Percentiles rank a stretch among this genome's conserved stretches.
Evolutionary conservation across 2,888 invertebrate species (phyloP).

Genomic region (Diarsia brunnea): DNA sequence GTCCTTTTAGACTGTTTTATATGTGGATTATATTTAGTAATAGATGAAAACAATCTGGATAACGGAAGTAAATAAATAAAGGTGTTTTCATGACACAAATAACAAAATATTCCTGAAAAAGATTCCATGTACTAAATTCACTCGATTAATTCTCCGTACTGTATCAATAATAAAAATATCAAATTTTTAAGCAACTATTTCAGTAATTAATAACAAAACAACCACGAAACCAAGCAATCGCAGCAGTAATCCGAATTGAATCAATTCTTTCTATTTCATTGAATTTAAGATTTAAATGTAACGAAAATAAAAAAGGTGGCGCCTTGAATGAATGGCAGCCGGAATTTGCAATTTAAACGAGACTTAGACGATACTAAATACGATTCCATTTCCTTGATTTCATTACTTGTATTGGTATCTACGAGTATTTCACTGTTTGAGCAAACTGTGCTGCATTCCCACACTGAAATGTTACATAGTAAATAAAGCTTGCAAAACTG

Average conservation of each 20-base stretch:
- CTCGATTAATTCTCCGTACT: no score
- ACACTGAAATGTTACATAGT: neutral
- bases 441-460: slow-evolving; percentile 14
- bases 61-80: no score
- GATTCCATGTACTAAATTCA: no score
- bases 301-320: slow-evolving; percentile 70
- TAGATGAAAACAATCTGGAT: neutral
- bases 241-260: slow-evolving; percentile 53
- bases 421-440: slow-evolving; percentile 38
- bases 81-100: neutral
- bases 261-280: slow-evolving; percentile 62
- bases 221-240: slow-evolving; percentile 16
- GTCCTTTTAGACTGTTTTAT: neutral
- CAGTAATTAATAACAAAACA: neutral
- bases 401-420: slow-evolving; percentile 44
- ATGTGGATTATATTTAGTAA: neutral
- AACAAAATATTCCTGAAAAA: neutral
- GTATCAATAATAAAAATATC: no score
- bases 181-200: neutral
- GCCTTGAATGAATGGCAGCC: slow-evolving; percentile 74
- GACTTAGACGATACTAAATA: slow-evolving; percentile 68
- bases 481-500: neutral
- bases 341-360: slow-evolving; percentile 81
- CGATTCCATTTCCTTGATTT: slow-evolving; percentile 73
- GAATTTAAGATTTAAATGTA: slow-evolving; percentile 72